Base-by-base conservation (phyloP, 2,797 vertebrate genomes). In the Ctenochaetus hawaiiensis region DNA sequence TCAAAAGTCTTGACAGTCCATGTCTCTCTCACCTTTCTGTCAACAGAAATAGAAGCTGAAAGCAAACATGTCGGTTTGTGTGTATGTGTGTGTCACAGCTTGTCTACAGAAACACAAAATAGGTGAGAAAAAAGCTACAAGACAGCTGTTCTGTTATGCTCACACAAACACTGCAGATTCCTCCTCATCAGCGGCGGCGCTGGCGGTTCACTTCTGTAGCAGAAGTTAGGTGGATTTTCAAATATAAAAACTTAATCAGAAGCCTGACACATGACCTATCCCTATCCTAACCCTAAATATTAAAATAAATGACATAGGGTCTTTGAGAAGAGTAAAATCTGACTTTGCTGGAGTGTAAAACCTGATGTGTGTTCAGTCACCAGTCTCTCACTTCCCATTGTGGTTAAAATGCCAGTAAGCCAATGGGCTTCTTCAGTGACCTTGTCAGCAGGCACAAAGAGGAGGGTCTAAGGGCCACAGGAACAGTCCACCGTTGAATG, bases 31-130 rank as follows among this genome's bases (percentile, higher is more conserved):
- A 80, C 66, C 74, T 87, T 67, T 79, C 63, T 77, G 86, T 91
- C 81, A 87, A 82, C 78, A 81, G 73, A 88, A 89, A 89, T 75
- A 75, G 75, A 80, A 78, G 70, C 84, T 78, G 75, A 82, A 69
- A 79, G 78, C 61, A 75, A 64, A 39, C 51, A 23, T 65, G 79
- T 81, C 53, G 30, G 20, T 74, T 41, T 81, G 53, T 45, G 47
- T 47, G 44, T 61, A 44, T 30, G 48, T 75, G 65, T 60, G 67
- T 77, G 68, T 73, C 12, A 49, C 59, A 43, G 16, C 23, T 47
- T 54, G 76, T 82, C 63, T 63, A 58, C 48, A 53, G 64, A 45
- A 72, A 67, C 13, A 67, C 77, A 81, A 78, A 88, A 81, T 16
- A 71, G 39, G 75, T 22, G 45, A 48, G 52, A 65, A 57, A 52